Evolutionary conservation across 2,113 vertebrate species (phyloP), one percentile per base, ranked within the genome.

Genomic region (Reinhardtius hippoglossoides): DNA sequence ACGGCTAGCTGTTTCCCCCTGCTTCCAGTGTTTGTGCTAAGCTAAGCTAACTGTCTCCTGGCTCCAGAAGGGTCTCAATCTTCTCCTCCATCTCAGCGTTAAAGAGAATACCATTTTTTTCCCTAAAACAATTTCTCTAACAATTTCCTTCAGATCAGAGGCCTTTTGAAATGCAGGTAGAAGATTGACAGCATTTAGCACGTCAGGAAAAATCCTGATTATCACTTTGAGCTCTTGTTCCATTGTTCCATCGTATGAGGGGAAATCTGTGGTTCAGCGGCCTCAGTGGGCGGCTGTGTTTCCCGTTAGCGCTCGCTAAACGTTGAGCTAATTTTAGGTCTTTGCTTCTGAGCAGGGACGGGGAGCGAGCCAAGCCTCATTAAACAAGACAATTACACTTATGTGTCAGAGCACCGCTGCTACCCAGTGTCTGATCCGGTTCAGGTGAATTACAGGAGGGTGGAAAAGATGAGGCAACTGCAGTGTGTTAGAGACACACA

Each of bases 311-410:
- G 20, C 37, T 27, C 7, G 42, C 71, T 84, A 73, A 79, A 73
- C 3, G 35, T 15, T 5, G 44, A 72, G 70, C 62, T 72, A 65
- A 83, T 80, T 68, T 80, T 50, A 37, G 71, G 64, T 52, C 42
- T 44, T 14, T 44, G 42, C 42, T 44, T 31, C 42, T 81, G 81
- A 79, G 42, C 71, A 26, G 50, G 55, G 72, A 64, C 26, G 64
- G 55, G 35, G 14, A 7, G 66, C 37, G 57, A 14, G 66, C 9
- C 57, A 62, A 44, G 82, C 66, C 83, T 83, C 76, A 78, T 83
- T 88, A 70, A 60, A 71, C 83, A 62, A 72, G 67, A 81, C 86
- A 66, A 78, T 85, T 78, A 75, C 62, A 71, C 46, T 57, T 21
- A 37, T 63, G 82, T 72, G 72, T 78, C 79, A 50, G 72, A 1